These are phyloP conservation scores for Peromyscus melanophrys DNA, from an alignment of 2,797 vertebrate genomes.

Conservation along the genomic window DNA sequence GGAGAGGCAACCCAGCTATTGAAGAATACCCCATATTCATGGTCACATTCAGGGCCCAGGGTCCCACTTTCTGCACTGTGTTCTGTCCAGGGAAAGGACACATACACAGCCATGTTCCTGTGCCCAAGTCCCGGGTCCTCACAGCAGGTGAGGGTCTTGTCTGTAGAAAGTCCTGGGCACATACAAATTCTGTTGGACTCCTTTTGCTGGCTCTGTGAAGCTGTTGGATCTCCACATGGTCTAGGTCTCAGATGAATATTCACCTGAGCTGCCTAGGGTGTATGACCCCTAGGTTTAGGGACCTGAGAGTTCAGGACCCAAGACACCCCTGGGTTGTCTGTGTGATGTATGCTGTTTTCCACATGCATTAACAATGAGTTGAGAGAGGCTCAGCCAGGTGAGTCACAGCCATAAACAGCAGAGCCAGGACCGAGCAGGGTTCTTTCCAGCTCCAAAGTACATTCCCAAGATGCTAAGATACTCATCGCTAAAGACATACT, in stretches of 20 bases:
- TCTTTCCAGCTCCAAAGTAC: neutral
- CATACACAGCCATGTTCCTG: fast-evolving
- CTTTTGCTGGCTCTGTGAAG: neutral
- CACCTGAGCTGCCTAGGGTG: neutral
- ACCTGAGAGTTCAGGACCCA: fast-evolving
- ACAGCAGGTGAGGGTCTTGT: fast-evolving
- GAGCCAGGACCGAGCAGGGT: fast-evolving
- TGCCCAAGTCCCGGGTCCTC: fast-evolving
- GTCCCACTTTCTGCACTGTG: fast-evolving
- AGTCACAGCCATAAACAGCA: neutral
- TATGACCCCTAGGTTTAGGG: neutral
- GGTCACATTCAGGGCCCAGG: fast-evolving
- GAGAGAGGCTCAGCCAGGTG: neutral
- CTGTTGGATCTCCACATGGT: neutral
- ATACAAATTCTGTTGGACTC: fast-evolving
- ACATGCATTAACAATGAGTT: neutral
- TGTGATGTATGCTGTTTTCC: neutral
- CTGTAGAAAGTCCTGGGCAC: fast-evolving
- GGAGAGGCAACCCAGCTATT: fast-evolving
- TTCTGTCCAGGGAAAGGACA: neutral
- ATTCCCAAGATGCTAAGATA: neutral
- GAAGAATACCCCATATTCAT: fast-evolving
- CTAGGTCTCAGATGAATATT: neutral
- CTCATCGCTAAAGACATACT: neutral
- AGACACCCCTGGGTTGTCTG: neutral